A percentile compares a stretch with the other conserved stretches of the same genome.
Evolutionary conservation across 2,888 invertebrate species (phyloP).

Genomic region (Spialia ferax): DNA sequence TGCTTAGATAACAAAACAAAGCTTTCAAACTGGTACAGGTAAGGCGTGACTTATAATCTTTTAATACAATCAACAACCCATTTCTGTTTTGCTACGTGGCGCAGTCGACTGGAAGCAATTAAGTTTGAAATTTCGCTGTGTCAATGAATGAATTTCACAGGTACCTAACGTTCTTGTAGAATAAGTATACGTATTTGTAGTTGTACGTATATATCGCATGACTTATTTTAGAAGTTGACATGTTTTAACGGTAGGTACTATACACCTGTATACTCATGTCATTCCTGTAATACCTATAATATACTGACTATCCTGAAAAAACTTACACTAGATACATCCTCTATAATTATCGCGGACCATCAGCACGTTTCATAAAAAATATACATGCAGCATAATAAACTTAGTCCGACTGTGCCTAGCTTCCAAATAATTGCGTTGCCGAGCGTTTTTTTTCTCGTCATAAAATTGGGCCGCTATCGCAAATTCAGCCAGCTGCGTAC

Average conservation of each 20-base stretch:
- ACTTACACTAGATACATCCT: neutral
- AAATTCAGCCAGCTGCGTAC: conserved; percentile 67
- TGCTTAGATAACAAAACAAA: conserved; percentile 50
- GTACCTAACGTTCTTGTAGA: no score
- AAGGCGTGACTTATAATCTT: neutral
- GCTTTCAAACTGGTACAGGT: conserved; percentile 41
- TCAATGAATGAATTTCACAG: neutral
- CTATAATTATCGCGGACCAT: neutral
- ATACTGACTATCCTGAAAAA: neutral
- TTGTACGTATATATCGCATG: no score
- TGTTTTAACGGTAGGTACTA: no score
- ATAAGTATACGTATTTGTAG: no score
- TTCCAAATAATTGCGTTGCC: conserved; percentile 36
- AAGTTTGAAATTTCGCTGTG: neutral
- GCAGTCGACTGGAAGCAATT: neutral
- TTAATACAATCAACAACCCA: neutral
- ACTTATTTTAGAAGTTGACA: no score
- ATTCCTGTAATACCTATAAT: no score
- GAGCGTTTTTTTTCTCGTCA: conserved; percentile 39
- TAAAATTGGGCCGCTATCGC: conserved; percentile 61
- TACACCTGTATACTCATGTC: no score
- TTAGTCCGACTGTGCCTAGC: conserved; percentile 27
- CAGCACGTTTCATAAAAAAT: neutral
- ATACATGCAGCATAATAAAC: neutral
- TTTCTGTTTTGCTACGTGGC: neutral